Evolutionary conservation across 1,140 invertebrate species (phyloP).

Genomic region (Pteromalus puparum): DNA sequence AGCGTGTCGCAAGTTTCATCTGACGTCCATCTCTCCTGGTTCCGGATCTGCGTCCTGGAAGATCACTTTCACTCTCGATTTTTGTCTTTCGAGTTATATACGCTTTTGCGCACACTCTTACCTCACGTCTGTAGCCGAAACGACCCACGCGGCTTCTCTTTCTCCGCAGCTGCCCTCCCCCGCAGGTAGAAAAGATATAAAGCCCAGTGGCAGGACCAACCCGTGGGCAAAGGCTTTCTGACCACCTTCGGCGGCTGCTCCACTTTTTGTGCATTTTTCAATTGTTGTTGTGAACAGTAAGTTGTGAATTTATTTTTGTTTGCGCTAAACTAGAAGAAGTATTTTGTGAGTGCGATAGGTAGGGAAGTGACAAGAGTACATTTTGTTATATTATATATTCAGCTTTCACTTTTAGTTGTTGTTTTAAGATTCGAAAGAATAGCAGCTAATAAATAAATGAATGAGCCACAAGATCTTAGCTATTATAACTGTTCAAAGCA

Average conservation of each 20-base stretch:
- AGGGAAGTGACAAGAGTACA: no score
- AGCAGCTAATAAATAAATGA: no score
- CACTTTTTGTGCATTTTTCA: neutral
- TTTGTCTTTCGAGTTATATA: constrained; percentile 52
- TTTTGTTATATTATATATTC: no score
- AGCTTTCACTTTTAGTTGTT: no score
- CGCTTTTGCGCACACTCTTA: neutral
- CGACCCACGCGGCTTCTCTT: constrained; percentile 53
- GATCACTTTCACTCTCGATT: constrained; percentile 69
- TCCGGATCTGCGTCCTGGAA: constrained; percentile 64
- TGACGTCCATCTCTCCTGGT: constrained; percentile 43
- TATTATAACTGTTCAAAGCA: no score
- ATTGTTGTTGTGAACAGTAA: constrained; percentile 7
- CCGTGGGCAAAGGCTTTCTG: constrained; percentile 42
- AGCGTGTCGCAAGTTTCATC: constrained; percentile 30
- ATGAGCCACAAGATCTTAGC: no score
- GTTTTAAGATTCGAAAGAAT: no score
- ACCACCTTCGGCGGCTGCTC: constrained; percentile 10
- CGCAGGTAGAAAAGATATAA: constrained; percentile 50
- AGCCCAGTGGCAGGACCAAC: constrained; percentile 29
- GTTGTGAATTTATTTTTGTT: neutral
- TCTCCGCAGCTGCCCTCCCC: constrained; percentile 32
- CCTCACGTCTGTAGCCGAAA: constrained; percentile 11
- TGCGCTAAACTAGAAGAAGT: no score
- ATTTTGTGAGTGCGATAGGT: no score